Evolutionary conservation across 2,797 vertebrate genomes (phyloP).

Genomic region (Paratrypauchen microcephalus): DNA sequence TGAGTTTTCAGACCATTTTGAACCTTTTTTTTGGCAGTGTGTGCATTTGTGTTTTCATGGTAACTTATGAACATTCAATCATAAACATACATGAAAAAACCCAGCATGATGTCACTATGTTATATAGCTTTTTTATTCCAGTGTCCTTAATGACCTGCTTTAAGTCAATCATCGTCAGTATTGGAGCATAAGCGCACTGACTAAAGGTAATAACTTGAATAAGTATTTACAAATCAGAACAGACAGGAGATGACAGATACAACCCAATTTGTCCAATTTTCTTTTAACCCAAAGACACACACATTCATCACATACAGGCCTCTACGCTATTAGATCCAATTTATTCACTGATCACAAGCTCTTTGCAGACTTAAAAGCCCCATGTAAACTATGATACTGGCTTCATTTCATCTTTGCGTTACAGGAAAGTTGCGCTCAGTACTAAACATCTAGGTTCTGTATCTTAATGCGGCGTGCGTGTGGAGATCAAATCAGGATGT

Average conservation of each 20-base stretch:
- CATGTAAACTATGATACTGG: slow-evolving; percentile 43
- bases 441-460: slow-evolving; percentile 46
- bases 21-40: no score
- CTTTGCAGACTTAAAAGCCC: slow-evolving; percentile 47
- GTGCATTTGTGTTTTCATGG: no score
- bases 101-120: no score
- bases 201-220: background rate
- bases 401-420: slow-evolving; percentile 54
- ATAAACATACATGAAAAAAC: no score
- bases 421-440: slow-evolving; percentile 45
- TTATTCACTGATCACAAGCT: slow-evolving; percentile 59
- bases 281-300: slow-evolving; percentile 47
- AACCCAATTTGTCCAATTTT: slow-evolving; percentile 68
- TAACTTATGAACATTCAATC: no score
- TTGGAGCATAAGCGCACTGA: background rate
- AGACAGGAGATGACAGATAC: slow-evolving; percentile 21
- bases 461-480: slow-evolving; percentile 37
- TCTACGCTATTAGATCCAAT: slow-evolving; percentile 57
- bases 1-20: no score
- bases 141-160: background rate
- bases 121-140: background rate
- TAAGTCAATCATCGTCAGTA: slow-evolving; percentile 8
- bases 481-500: slow-evolving; percentile 44
- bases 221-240: slow-evolving; percentile 17
- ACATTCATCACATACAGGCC: slow-evolving; percentile 23